Percentiles rank a stretch among this genome's conserved stretches.
Conservation (phyloP, 1,140 invertebrate species). For the Anastrepha ludens region DNA sequence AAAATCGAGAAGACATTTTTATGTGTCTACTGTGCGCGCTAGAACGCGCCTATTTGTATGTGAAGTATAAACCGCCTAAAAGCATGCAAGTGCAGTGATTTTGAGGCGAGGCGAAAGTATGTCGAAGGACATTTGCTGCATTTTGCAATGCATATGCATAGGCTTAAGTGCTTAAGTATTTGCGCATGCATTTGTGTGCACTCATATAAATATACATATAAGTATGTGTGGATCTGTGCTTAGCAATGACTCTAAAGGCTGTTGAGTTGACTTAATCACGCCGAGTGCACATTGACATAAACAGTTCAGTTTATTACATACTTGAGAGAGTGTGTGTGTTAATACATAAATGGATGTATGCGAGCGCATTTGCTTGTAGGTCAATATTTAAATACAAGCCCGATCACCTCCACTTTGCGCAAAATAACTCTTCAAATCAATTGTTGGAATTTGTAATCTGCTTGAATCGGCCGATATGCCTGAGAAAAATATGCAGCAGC, state of each 20-base stretch:
- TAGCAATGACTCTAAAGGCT: neutral
- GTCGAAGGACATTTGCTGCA: slow-evolving; percentile 22
- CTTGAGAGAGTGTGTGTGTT: neutral
- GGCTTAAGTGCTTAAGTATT: neutral
- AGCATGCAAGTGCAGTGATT: slow-evolving; percentile 37
- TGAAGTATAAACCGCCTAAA: neutral
- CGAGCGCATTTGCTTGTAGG: neutral
- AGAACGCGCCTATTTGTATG: neutral
- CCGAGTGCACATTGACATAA: neutral
- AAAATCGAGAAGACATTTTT: slow-evolving; percentile 18
- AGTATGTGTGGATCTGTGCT: neutral
- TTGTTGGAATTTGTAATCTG: slow-evolving; percentile 28
- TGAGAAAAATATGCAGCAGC: neutral
- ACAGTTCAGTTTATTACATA: neutral
- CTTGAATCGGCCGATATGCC: neutral
- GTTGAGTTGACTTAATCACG: slow-evolving; percentile 30
- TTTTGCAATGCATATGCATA: neutral
- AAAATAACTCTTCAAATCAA: neutral
- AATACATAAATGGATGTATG: neutral
- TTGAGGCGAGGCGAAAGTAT: neutral
- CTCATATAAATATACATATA: neutral
- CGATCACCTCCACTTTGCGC: neutral
- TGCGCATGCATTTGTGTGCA: neutral
- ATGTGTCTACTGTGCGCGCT: neutral
- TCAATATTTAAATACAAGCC: too few relatives aligned